Percentiles rank a stretch among this genome's conserved stretches.
Conservation (phyloP, 2,113 vertebrate genomes). For the Spermophilus dauricus region DNA sequence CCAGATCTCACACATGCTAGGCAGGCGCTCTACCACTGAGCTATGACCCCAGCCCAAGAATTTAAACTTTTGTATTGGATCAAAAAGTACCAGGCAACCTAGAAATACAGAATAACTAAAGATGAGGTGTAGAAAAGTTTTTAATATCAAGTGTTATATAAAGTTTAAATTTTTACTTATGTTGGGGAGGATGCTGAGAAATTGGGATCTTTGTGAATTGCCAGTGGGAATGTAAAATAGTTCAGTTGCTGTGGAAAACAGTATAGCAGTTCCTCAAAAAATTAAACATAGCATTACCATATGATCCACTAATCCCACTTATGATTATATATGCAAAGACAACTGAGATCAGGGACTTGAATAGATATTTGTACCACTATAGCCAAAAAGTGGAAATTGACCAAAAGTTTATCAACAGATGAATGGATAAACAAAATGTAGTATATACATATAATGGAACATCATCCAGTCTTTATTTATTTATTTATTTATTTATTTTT, state of each 20-base stretch:
- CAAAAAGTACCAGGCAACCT: background rate
- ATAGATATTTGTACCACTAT: background rate
- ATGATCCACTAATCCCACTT: background rate
- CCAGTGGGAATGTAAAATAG: background rate
- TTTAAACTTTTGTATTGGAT: no score
- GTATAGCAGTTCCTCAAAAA: background rate
- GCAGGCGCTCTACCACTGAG: no score
- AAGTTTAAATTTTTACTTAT: constrained; percentile 33
- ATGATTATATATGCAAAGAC: background rate
- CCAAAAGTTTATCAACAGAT: background rate
- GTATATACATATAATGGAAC: background rate
- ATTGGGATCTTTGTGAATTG: background rate
- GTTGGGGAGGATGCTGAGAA: background rate
- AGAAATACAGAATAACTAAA: constrained; percentile 46
- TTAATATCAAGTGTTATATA: constrained; percentile 24
- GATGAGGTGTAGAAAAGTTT: background rate
- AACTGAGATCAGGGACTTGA: background rate
- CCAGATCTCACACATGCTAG: no score
- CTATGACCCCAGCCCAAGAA: no score
- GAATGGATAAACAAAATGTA: background rate
- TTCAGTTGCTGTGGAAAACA: background rate
- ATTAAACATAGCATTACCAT: background rate
- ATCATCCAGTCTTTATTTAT: no score
- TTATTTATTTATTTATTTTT: no score
- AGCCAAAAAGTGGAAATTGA: background rate